phyloP scores from a whole-genome alignment of 2,113 vertebrate genomes.

The Apeltes quadracus region DNA sequence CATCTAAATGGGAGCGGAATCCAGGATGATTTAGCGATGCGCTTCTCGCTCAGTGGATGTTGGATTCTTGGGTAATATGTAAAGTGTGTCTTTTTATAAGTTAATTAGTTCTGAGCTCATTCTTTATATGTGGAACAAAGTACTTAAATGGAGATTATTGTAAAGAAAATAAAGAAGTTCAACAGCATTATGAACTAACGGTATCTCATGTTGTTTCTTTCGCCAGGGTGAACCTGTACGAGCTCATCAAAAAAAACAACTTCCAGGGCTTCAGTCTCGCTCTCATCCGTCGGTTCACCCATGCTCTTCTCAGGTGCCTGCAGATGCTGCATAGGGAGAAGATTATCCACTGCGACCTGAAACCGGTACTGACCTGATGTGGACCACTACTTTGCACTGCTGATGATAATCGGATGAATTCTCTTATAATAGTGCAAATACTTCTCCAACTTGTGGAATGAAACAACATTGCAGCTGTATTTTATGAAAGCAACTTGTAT shows the following conservation, averaged over 20 bases:
- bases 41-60: slow-evolving; percentile 6
- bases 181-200: neutral
- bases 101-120: neutral
- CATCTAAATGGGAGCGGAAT: slow-evolving; percentile 40
- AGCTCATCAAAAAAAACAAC: slow-evolving; percentile 93
- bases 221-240: slow-evolving; percentile 90
- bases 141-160: neutral
- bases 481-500: neutral
- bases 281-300: slow-evolving; percentile 87
- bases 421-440: neutral
- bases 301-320: slow-evolving; percentile 88
- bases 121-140: neutral
- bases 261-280: slow-evolving; percentile 93
- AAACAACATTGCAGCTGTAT: neutral
- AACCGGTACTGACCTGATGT: slow-evolving; percentile 82
- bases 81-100: slow-evolving; percentile 14
- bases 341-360: slow-evolving; percentile 96
- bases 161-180: neutral
- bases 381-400: neutral
- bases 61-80: slow-evolving; percentile 9
- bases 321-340: slow-evolving; percentile 92
- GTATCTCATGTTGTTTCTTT: slow-evolving; percentile 12
- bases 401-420: neutral
- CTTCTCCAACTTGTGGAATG: slow-evolving; percentile 48
- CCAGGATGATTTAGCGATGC: slow-evolving; percentile 27